Percentiles rank a stretch among this genome's conserved stretches.
Evolutionary conservation across 2,113 vertebrate genomes (phyloP).

Genomic region (Proterorhinus semilunaris): DNA sequence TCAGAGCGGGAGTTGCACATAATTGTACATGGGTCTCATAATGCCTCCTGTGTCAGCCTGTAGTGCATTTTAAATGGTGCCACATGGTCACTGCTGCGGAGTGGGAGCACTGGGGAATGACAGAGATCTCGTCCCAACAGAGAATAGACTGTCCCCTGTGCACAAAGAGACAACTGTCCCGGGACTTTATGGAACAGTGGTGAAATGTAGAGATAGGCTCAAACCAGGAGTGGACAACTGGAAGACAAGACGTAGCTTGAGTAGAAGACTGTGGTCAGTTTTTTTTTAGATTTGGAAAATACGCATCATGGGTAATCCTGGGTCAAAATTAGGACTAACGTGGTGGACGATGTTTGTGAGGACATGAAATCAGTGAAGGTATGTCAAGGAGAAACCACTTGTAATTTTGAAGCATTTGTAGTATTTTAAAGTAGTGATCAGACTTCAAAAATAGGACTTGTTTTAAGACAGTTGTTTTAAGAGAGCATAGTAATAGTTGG

Average conservation of each 20-base stretch:
- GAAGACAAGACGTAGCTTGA: background rate
- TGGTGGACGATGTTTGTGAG: background rate
- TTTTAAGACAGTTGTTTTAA: background rate
- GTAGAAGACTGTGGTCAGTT: background rate
- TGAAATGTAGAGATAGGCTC: background rate
- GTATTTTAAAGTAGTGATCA: background rate
- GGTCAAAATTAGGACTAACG: background rate
- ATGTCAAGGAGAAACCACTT: background rate
- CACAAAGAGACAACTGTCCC: background rate
- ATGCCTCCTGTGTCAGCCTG: background rate
- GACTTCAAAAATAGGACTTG: background rate
- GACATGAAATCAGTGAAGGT: background rate
- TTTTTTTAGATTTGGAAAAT: background rate
- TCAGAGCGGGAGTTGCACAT: background rate
- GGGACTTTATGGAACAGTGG: background rate
- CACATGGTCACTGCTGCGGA: background rate
- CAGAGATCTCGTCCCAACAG: constrained; percentile 8
- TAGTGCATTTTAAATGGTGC: background rate
- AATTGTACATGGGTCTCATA: background rate
- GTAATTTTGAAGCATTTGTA: background rate
- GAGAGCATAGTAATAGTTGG: too few relatives aligned
- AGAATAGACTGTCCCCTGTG: constrained; percentile 1
- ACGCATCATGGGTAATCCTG: background rate
- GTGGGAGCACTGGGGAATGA: background rate
- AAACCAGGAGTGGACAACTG: background rate